Evolutionary conservation across 2,113 vertebrate species (phyloP).

Genomic region (Bufo bufo): DNA sequence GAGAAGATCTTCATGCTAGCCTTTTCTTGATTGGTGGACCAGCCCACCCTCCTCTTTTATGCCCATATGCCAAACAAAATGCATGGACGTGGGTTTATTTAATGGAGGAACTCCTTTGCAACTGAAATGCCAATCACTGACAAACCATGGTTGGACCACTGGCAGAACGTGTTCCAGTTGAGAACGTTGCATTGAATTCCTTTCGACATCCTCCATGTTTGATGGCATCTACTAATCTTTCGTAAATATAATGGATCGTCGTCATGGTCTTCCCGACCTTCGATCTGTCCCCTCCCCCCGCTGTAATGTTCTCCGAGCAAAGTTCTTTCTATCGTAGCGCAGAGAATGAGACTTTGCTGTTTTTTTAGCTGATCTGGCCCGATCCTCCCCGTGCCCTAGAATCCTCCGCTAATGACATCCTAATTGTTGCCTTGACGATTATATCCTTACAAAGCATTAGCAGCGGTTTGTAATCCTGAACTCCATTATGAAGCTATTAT

Average conservation of each 20-base stretch:
- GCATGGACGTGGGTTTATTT: too few relatives aligned
- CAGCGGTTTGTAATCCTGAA: conserved; percentile 34
- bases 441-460: conserved; percentile 40
- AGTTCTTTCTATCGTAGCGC: neutral
- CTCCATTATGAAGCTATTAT: conserved; percentile 47
- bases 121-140: too few relatives aligned
- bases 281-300: neutral
- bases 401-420: conserved; percentile 5
- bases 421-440: conserved; percentile 49
- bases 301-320: neutral
- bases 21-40: too few relatives aligned
- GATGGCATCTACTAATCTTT: neutral
- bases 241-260: neutral
- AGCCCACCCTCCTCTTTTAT: too few relatives aligned
- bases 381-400: neutral
- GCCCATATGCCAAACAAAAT: too few relatives aligned
- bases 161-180: too few relatives aligned
- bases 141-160: too few relatives aligned
- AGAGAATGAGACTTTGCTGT: neutral
- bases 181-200: too few relatives aligned
- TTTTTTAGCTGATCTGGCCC: conserved; percentile 35
- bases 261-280: neutral
- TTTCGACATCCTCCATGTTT: neutral
- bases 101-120: too few relatives aligned
- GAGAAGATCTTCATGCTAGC: too few relatives aligned